phyloP scores from a whole-genome alignment of 2,113 vertebrate species.

The Taxidea taxus region DNA sequence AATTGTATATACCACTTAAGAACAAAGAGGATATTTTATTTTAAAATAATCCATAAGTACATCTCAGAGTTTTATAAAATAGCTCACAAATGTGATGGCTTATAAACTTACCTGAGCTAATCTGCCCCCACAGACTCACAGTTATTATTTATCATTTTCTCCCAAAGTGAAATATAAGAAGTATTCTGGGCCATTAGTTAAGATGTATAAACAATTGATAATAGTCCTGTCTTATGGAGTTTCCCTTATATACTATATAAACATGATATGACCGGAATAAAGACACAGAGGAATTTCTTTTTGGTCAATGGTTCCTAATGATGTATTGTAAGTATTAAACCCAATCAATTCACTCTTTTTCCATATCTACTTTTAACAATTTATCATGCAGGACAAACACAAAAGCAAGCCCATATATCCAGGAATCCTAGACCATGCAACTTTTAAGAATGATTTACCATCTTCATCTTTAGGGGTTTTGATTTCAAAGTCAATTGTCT shows the following conservation, averaged over 20 bases:
- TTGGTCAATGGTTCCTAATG: slow-evolving; percentile 81
- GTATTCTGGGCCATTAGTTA: slow-evolving; percentile 72
- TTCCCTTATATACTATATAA: slow-evolving; percentile 76
- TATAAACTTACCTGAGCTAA: slow-evolving; percentile 25
- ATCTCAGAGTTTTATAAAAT: slow-evolving; percentile 73
- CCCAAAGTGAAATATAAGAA: neutral
- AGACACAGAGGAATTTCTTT: slow-evolving; percentile 80
- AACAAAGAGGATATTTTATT: slow-evolving; percentile 75
- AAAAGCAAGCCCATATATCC: slow-evolving; percentile 84
- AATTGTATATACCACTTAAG: slow-evolving; percentile 78
- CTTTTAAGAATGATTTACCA: slow-evolving; percentile 85
- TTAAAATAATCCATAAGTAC: slow-evolving; percentile 76
- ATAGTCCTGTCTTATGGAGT: slow-evolving; percentile 34
- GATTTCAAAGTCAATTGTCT: slow-evolving; percentile 84
- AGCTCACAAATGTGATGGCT: slow-evolving; percentile 63
- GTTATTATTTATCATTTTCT: slow-evolving; percentile 46
- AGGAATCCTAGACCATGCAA: slow-evolving; percentile 82
- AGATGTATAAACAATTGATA: slow-evolving; percentile 64
- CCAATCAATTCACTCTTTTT: slow-evolving; percentile 74
- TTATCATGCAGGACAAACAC: slow-evolving; percentile 85
- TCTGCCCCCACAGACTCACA: slow-evolving; percentile 64
- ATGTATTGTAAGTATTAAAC: slow-evolving; percentile 73
- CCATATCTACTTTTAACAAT: slow-evolving; percentile 82
- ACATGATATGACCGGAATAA: slow-evolving; percentile 77
- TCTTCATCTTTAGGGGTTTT: slow-evolving; percentile 84